Evolutionary conservation across 2,888 invertebrate species (phyloP).

Genomic region (Erpobdella octoculata): DNA sequence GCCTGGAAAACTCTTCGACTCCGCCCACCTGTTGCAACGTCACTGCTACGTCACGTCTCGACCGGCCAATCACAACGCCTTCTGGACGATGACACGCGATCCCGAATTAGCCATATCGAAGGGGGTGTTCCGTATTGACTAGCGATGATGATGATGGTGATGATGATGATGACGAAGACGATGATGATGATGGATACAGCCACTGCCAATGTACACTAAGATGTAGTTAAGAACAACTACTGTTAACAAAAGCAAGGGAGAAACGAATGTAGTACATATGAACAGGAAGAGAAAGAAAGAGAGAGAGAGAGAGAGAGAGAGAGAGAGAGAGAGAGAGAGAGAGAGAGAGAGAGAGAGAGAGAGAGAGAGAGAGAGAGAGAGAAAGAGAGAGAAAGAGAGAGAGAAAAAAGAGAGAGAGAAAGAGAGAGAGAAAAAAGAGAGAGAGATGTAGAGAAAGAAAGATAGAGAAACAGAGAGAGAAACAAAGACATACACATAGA

Average conservation of each 20-base stretch:
- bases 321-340: slow-evolving; percentile 23
- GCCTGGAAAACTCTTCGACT: too few relatives aligned
- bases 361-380: background rate
- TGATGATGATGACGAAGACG: background rate
- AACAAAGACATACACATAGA: too few relatives aligned
- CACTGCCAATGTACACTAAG: too few relatives aligned
- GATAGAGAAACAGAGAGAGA: too few relatives aligned
- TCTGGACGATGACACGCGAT: slow-evolving; percentile 11
- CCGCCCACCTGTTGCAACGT: slow-evolving; percentile 12
- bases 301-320: background rate
- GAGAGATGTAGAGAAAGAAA: too few relatives aligned
- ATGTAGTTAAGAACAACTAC: too few relatives aligned
- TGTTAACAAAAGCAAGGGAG: background rate
- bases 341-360: slow-evolving; percentile 26
- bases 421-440: background rate
- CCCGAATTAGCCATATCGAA: slow-evolving; percentile 3
- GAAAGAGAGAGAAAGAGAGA: background rate
- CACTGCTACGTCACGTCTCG: slow-evolving; percentile 13
- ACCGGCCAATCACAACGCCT: slow-evolving; percentile 15
- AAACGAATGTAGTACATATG: background rate
- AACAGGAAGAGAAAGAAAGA: too few relatives aligned
- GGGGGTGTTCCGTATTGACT: background rate
- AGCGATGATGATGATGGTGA: background rate
- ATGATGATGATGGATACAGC: background rate
- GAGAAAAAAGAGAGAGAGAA: background rate